A percentile compares a stretch with the other conserved stretches of the same genome.
phyloP scores from a whole-genome alignment of 2,113 vertebrate species.

The Oplegnathus fasciatus region DNA sequence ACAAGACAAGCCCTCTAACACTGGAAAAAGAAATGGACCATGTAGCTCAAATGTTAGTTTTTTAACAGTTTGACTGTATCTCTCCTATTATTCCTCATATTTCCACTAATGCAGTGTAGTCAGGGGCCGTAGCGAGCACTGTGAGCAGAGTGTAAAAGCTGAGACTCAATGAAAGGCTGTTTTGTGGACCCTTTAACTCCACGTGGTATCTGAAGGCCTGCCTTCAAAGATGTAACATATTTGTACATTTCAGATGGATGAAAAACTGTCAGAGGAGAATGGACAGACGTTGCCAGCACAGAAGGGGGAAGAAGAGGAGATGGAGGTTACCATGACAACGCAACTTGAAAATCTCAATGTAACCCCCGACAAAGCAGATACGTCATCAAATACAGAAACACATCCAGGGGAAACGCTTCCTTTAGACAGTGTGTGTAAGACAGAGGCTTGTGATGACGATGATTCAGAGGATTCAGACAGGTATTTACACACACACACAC shows the following conservation, averaged over 20 bases:
- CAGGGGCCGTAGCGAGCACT: too few relatives aligned
- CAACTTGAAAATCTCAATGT: slow-evolving; percentile 19
- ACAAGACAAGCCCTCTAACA: not conserved
- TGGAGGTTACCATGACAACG: slow-evolving; percentile 44
- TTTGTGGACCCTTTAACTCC: not conserved
- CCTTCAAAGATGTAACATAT: not conserved
- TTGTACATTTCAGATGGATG: slow-evolving; percentile 46
- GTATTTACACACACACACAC: slow-evolving; percentile 39
- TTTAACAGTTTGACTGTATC: too few relatives aligned
- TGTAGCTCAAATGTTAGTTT: too few relatives aligned
- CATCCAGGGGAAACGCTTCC: not conserved
- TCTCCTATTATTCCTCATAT: not conserved
- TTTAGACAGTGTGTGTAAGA: not conserved
- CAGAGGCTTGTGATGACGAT: not conserved
- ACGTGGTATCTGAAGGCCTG: not conserved
- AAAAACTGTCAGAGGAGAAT: not conserved
- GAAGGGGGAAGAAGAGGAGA: slow-evolving; percentile 31
- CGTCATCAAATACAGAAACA: not conserved
- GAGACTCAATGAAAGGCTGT: too few relatives aligned
- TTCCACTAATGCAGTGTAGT: not conserved
- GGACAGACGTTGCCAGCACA: not conserved
- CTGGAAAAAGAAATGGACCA: not conserved
- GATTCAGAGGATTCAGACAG: slow-evolving; percentile 71
- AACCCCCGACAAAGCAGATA: not conserved
- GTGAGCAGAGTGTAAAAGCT: too few relatives aligned